Base-by-base conservation (phyloP, 1,140 invertebrate species). In the Luehdorfia chinensis region DNA sequence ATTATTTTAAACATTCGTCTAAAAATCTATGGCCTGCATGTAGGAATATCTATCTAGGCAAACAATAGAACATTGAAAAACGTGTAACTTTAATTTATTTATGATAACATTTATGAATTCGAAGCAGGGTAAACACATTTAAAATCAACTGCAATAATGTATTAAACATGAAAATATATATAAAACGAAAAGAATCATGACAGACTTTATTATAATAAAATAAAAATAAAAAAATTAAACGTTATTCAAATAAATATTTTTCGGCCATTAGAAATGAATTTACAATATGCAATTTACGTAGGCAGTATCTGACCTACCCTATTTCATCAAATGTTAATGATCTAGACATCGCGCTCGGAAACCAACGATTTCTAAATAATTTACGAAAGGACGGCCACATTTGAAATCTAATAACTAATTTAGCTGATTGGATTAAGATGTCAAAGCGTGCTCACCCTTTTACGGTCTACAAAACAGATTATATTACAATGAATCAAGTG, bases 401-500 rank as follows among this genome's bases (percentile, higher is more conserved):
- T 63, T 59, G 66, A 69, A 72, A 75, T 62, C 46, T 60, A 67
- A 80, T 74, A 77, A 74, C 63, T 71, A 76, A 79, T 80, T 74
- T 73, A 49, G 50, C 54, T 77, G 78, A 80, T 80, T 76, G 66
- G 75, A 84, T 80, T 83, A 77, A 80, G 78, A 79, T 70, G 71
- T 84, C 75, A 83, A 75, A 75, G 66, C 59, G 56, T 55, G 65
- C 50, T 46, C 47, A 47, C 41, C 25, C 31, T 49, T 59, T 37
- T 52, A 83, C 62, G 75, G 75, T 77, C 67, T 30, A 67, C 75
- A 85, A 48, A 84, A 75, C 72, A 69, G 49, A 78, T 80, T 50
- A 46, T 15, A 44, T 79, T 78, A 67, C 72, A 58, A 8, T 16
- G 27, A 30, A 55, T 31, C 12, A 8, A 41, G n/a, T n/a, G n/a